A percentile compares a stretch with the other conserved stretches of the same genome.
phyloP scores from a whole-genome alignment of 2,113 vertebrate species.

The Gallinago undulata region DNA sequence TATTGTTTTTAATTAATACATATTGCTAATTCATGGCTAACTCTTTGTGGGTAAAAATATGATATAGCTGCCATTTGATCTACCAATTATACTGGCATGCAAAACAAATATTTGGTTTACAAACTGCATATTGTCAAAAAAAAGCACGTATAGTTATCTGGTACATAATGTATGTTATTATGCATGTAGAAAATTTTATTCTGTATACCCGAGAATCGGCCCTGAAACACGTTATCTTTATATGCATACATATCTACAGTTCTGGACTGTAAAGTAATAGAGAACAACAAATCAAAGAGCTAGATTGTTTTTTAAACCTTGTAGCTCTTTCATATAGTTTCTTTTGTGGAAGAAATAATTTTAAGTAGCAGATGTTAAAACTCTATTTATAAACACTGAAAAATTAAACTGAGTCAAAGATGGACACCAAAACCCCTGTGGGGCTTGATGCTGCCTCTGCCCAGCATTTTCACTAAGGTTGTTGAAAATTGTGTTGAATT shows the following conservation, averaged over 20 bases:
- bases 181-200: neutral
- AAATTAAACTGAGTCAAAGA: neutral
- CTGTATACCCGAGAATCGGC: slow-evolving; percentile 62
- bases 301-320: neutral
- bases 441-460: neutral
- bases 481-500: neutral
- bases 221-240: neutral
- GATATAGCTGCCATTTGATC: slow-evolving; percentile 60
- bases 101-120: slow-evolving; percentile 54
- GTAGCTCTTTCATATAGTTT: neutral
- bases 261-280: neutral
- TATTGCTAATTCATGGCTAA: neutral
- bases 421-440: neutral
- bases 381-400: neutral
- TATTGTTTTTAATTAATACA: slow-evolving; percentile 6
- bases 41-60: slow-evolving; percentile 36
- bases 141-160: neutral
- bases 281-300: neutral
- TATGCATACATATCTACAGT: neutral
- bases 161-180: neutral
- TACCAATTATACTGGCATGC: slow-evolving; percentile 16
- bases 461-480: neutral
- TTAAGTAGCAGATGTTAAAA: neutral
- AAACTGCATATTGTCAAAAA: neutral
- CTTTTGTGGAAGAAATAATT: neutral